Base-by-base conservation (phyloP, 2,113 vertebrate genomes). In the Enhydra lutris region DNA sequence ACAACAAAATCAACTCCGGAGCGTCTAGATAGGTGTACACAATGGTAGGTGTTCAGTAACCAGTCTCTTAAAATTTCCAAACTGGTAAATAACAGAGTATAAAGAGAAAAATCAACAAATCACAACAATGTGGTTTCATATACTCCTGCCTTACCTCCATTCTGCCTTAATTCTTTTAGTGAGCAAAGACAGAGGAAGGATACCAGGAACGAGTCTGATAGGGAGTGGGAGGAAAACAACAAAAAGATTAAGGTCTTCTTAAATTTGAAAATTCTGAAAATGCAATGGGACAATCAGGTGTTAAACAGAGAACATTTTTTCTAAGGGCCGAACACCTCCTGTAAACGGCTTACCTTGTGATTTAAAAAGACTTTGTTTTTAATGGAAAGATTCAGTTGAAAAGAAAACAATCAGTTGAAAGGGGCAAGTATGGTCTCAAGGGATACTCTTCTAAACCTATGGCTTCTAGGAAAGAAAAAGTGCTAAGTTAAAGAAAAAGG, bases 251-350 rank as follows among this genome's bases (percentile, higher is more conserved):
- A 91, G 45, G 47, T 6, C 4, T 82, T 52, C 52, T 12, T 61
- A 59, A n/a, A n/a, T 39, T 29, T 82, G 18, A 69, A 94, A 81
- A 86, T 69, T 36, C 12, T 85, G 67, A 69, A 76, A 89, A 52
- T 36, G 14, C 23, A 50, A 55, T 52, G 50, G 36, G 8, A 13
- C 5, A 89, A 81, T 59, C 36, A 76, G 21, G 50, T 63, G 12
- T 8, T 7, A 2, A 34, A 17, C 4, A 69, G 24, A 3, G 1
- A 11, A 1, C 26, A 7, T 26, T 31, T 24, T 63, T 71, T 39
- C 23, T 39, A 34, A 20, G 6, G 1, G 21, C 74, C 4, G 42
- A 69, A 89, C 87, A 0, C 24, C 14, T 93, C 10, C 83, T 24
- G n/a, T 59, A 42, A 67, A 69, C 8, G 6, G 4, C 17, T 23